Conservation (phyloP, 2,888 invertebrate genomes). For the Dasypolia templi region DNA sequence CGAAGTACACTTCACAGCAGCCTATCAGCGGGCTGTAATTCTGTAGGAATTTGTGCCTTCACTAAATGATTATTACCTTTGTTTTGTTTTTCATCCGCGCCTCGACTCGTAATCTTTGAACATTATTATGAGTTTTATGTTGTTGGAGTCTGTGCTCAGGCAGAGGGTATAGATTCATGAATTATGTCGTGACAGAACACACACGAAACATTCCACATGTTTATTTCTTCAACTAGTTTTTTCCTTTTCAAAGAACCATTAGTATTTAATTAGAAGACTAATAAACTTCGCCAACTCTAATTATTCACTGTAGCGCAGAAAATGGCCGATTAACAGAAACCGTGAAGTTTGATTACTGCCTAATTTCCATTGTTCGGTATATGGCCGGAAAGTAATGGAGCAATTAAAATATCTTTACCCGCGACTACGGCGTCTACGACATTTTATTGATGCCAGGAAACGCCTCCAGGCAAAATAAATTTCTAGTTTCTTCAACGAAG, state of each 20-base stretch:
- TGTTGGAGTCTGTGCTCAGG: conserved; percentile 68
- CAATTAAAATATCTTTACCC: conserved; percentile 49
- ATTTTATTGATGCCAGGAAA: conserved; percentile 41
- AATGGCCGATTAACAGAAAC: conserved; percentile 17
- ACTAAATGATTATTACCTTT: conserved; percentile 83
- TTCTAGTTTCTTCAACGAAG: conserved; percentile 45
- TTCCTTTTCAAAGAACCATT: background rate
- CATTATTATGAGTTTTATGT: conserved; percentile 81
- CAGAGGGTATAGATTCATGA: conserved; percentile 60
- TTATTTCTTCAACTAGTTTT: conserved; percentile 2
- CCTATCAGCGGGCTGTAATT: conserved; percentile 78
- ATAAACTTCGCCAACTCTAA: conserved; percentile 2
- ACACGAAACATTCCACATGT: conserved; percentile 33
- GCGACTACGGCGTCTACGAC: conserved; percentile 18
- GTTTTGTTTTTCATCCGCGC: conserved; percentile 79
- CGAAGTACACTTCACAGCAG: conserved; percentile 72
- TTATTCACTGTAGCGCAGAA: background rate
- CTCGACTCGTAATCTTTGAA: conserved; percentile 80
- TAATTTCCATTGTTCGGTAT: conserved; percentile 44
- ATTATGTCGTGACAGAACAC: conserved; percentile 60
- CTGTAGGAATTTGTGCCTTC: conserved; percentile 83
- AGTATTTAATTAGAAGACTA: background rate
- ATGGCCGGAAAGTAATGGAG: conserved; percentile 37
- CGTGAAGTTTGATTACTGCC: conserved; percentile 38
- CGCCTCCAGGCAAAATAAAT: conserved; percentile 33